A percentile compares a stretch with the other conserved stretches of the same genome.
Conservation (phyloP, 2,888 invertebrate species). For the Teleogryllus oceanicus region DNA sequence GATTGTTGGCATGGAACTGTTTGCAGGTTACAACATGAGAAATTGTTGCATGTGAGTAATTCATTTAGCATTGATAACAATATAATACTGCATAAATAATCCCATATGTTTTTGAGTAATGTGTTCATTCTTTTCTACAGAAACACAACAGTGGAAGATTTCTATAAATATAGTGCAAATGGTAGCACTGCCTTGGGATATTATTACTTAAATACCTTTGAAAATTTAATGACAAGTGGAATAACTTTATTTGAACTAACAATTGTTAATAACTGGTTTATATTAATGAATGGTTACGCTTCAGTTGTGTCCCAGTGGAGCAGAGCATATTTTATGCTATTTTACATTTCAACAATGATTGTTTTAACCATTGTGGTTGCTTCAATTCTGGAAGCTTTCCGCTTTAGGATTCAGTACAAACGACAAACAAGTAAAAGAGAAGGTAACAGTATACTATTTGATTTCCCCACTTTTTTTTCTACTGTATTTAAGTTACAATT, state of each 20-base stretch:
- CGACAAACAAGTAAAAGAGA: constrained; percentile 73
- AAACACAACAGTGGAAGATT: constrained; percentile 79
- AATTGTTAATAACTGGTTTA: constrained; percentile 91
- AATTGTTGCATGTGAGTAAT: constrained; percentile 77
- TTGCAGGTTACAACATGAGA: constrained; percentile 67
- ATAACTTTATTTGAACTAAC: constrained; percentile 86
- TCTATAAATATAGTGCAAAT: constrained; percentile 64
- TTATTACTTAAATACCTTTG: constrained; percentile 83
- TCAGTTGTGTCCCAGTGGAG: constrained; percentile 67
- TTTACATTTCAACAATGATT: constrained; percentile 85
- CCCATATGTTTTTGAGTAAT: not conserved
- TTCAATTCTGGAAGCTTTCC: constrained; percentile 81
- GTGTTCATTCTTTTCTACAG: constrained; percentile 49
- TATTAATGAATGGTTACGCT: constrained; percentile 83
- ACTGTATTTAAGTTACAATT: not conserved
- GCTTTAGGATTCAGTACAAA: constrained; percentile 84
- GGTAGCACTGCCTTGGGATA: constrained; percentile 71
- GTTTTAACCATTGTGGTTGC: constrained; percentile 88
- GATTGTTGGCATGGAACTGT: constrained; percentile 85
- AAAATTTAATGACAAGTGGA: constrained; percentile 70
- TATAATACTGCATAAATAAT: not conserved
- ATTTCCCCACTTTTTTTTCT: not conserved
- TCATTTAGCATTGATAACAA: not conserved
- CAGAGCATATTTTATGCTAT: constrained; percentile 81
- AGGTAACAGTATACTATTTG: constrained; percentile 51